Base-by-base conservation (phyloP, 1,140 invertebrate genomes). In the Acromyrmex echinatior region DNA sequence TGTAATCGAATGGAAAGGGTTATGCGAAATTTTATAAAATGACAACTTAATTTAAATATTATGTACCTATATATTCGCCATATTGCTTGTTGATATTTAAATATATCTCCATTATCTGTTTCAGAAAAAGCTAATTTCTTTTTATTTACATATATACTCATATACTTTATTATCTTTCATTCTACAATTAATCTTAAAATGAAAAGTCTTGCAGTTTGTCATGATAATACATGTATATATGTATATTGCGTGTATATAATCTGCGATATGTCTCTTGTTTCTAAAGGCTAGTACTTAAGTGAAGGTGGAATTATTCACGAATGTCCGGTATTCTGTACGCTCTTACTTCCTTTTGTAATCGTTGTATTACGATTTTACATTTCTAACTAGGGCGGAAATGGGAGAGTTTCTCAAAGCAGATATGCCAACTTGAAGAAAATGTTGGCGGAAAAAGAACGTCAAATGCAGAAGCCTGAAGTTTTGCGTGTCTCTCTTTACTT, bases 301-400 rank as follows among this genome's bases (percentile, higher is more conserved):
- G 12, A 51, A 66, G 77, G 56, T 60, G 35, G 9, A 71, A 81
- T 81, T 71, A 81, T 81, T 71, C 66, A 39, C 49, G 21, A 71
- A 28, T 71, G 79, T 71, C 25, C 51, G 31, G 31, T 60, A 56
- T 71, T 70, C 63, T 80, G 39, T 45, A 14, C 39, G 12, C 10
- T 60, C 14, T 70, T 68, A 56, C 16, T 71, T 81, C 31, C 35
- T 81, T 62, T 81, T 71, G 16, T 81, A 81, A 81, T 81, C 35
- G 65, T 60, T 71, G 66, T 81, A 81, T 71, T 81, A 81, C 35
- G 66, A 81, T 81, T 58, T 81, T 71, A 62, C 66, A 71, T 81
- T 81, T 81, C 66, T 45, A 81, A 81, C 65, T 81, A 39, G 51
- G 25, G 21, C 79, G 79, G 56, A 81, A 81, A 81, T 81, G 21